Percentiles rank a stretch among this genome's conserved stretches.
These are phyloP conservation scores for Grallaria varia DNA, from an alignment of 2,113 vertebrate genomes.

Conservation along the genomic window DNA sequence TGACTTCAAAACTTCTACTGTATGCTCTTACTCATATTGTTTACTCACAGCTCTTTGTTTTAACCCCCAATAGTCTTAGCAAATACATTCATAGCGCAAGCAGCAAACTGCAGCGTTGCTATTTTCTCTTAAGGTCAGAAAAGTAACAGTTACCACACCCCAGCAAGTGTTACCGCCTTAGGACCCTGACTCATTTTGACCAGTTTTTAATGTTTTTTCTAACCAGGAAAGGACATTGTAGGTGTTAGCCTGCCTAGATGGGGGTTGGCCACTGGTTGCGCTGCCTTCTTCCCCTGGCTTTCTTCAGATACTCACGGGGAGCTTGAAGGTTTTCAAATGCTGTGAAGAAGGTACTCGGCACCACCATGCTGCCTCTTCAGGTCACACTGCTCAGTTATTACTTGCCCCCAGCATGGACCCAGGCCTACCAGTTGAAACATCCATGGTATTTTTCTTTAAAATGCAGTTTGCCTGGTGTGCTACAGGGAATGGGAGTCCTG, in stretches of 20 bases:
- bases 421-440: not conserved
- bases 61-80: not conserved
- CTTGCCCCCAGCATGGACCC: not conserved
- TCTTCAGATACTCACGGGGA: not conserved
- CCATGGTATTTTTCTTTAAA: not conserved
- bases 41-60: not conserved
- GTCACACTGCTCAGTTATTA: not conserved
- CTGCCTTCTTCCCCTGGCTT: not conserved
- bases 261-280: not conserved
- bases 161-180: not conserved
- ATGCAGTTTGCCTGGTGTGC: not conserved
- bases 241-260: not conserved
- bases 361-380: not conserved
- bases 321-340: not conserved
- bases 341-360: not conserved
- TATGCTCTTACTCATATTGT: not conserved
- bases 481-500: not conserved
- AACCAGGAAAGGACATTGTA: not conserved
- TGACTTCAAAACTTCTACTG: not conserved
- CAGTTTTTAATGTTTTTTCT: not conserved
- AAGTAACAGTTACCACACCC: not conserved
- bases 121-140: not conserved
- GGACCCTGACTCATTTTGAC: not conserved
- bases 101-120: not conserved
- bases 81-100: not conserved